phyloP scores from a whole-genome alignment of 2,888 invertebrate genomes.

The Pteria penguin region DNA sequence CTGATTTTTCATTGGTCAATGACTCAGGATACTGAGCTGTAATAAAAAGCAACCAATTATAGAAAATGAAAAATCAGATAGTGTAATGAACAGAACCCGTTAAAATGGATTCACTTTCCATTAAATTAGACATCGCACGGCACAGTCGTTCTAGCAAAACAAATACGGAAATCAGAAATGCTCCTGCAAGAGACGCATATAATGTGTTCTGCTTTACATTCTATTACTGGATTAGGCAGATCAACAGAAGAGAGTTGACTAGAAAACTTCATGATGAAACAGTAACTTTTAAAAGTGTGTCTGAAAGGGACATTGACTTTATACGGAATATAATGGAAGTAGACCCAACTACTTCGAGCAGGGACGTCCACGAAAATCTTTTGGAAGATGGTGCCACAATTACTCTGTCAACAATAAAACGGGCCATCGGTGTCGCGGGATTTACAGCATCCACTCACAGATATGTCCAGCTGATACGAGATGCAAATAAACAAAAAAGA shows the following conservation, averaged over 20 bases:
- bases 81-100: too few species aligned
- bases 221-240: conserved; percentile 1
- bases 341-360: neutral
- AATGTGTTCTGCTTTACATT: neutral
- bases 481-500: conserved; percentile 22
- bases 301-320: neutral
- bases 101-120: neutral
- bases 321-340: neutral
- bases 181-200: neutral
- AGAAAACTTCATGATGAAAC: too few species aligned
- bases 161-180: neutral
- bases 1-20: too few species aligned
- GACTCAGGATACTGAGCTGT: too few species aligned
- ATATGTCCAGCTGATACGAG: conserved; percentile 32
- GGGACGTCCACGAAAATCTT: neutral
- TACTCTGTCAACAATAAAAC: neutral
- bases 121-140: neutral
- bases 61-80: too few species aligned
- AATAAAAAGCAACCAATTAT: too few species aligned
- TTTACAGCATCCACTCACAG: conserved; percentile 19
- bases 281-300: neutral
- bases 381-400: neutral
- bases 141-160: neutral
- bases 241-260: neutral
- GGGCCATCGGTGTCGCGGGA: conserved; percentile 26